Conservation (phyloP, 2,797 vertebrate genomes). For the Halcyon badia region DNA sequence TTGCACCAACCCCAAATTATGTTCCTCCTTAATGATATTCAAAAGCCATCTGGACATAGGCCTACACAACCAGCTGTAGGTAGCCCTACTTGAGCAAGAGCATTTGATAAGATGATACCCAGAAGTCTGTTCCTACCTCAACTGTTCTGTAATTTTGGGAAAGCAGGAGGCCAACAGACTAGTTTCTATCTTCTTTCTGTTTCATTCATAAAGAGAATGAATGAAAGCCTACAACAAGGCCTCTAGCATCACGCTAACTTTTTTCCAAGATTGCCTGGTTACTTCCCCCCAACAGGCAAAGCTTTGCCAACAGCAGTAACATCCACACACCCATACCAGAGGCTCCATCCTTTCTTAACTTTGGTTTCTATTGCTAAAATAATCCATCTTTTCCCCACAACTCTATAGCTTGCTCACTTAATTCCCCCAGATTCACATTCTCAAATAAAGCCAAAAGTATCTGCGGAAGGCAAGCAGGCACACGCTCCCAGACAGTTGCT, state of each 20-base stretch:
- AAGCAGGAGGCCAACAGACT: neutral
- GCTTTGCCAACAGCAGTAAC: neutral
- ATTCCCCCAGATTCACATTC: accelerated
- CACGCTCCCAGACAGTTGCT: neutral
- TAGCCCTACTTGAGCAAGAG: neutral
- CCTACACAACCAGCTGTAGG: neutral
- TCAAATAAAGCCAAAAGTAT: neutral
- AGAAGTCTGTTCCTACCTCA: neutral
- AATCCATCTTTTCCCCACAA: neutral
- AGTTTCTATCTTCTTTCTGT: neutral
- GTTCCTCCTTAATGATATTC: accelerated
- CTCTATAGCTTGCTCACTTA: neutral
- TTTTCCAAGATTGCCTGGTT: neutral
- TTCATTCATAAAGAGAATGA: neutral
- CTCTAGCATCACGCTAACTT: neutral
- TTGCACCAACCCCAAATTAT: neutral
- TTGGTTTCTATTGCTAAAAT: neutral
- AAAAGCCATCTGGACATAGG: neutral
- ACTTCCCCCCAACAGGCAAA: neutral
- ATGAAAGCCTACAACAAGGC: neutral
- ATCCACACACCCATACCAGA: accelerated
- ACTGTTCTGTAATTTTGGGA: neutral
- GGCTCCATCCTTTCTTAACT: neutral
- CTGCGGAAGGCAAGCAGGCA: neutral
- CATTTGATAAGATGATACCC: accelerated